Evolutionary conservation across 2,797 vertebrate genomes (phyloP), one percentile per base, ranked within the genome.

Genomic region (Micromesistius poutassou): DNA sequence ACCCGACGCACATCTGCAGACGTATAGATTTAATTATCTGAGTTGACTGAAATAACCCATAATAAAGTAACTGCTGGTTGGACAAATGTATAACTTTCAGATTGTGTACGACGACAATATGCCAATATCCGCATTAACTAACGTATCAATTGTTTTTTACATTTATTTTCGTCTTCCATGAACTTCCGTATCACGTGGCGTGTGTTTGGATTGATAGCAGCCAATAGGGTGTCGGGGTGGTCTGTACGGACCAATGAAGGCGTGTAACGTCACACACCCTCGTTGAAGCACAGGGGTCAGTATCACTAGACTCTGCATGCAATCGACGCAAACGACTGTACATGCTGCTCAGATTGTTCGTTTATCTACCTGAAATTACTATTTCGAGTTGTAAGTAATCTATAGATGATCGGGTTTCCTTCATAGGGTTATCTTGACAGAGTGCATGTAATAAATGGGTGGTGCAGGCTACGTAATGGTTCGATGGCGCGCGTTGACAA

Each of bases 401-500:
- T 1, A 1, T 1, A 3, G 30, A 68, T 3, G 73, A 5, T 78
- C 66, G 8, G 46, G 33, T 50, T 77, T 7, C 75, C 4, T 70
- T 71, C 22, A 72, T 0, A 3, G 40, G 46, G 33, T 73, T n/a
- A n/a, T 14, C 35, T 74, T 73, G 72, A 35, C 62, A 68, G 25
- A 73, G 22, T n/a, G 55, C 22, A 5, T 62, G 46, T 55, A 81
- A 71, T 35, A 80, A 81, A 78, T 83, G 80, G 81, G 86, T 77
- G 87, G 82, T 74, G 83, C 76, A 55, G 31, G 77, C 77, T 22
- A 71, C 30, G 83, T 80, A 35, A 78, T 94, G 89, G 91, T 87
- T 81, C 80, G 92, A 94, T 94, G 87, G 89, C 80, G 89, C 80
- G 90, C 86, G 93, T 89, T 88, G 84, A 78, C 78, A 42, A 25